phyloP scores from a whole-genome alignment of 2,113 vertebrate genomes.

The Chamaetylas fuelleborni region DNA sequence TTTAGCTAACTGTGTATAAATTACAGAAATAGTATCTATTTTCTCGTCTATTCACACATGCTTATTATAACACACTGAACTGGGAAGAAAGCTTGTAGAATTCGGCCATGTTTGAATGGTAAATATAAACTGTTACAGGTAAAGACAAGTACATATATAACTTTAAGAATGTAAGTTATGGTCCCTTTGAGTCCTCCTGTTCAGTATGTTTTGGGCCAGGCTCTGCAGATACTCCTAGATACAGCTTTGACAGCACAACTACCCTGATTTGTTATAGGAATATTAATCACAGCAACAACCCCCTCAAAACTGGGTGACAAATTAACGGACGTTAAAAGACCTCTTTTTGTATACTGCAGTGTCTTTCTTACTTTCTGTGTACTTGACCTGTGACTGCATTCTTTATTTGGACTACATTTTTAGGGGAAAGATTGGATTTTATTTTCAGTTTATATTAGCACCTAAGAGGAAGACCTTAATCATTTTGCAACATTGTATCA shows the following conservation, averaged over 20 bases:
- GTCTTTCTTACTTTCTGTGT: background rate
- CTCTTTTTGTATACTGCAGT: background rate
- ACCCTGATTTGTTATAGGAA: background rate
- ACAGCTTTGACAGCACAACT: background rate
- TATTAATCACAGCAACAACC: background rate
- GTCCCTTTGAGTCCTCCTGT: background rate
- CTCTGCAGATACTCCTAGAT: background rate
- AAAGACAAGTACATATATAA: background rate
- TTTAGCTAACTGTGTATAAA: background rate
- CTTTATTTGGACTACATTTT: background rate
- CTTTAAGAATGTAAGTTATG: background rate
- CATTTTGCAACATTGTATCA: background rate
- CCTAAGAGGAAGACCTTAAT: background rate
- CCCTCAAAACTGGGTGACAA: background rate
- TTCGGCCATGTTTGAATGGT: background rate
- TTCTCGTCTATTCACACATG: background rate
- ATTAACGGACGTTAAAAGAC: background rate
- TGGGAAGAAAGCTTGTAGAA: background rate
- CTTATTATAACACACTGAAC: background rate
- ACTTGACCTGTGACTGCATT: background rate
- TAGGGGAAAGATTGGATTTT: background rate
- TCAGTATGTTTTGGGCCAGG: background rate
- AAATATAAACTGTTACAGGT: background rate
- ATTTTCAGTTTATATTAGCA: background rate
- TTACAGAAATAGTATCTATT: background rate